These are phyloP conservation scores for Hephaestus fuliginosus DNA, from an alignment of 2,797 vertebrate species.

Conservation along the genomic window DNA sequence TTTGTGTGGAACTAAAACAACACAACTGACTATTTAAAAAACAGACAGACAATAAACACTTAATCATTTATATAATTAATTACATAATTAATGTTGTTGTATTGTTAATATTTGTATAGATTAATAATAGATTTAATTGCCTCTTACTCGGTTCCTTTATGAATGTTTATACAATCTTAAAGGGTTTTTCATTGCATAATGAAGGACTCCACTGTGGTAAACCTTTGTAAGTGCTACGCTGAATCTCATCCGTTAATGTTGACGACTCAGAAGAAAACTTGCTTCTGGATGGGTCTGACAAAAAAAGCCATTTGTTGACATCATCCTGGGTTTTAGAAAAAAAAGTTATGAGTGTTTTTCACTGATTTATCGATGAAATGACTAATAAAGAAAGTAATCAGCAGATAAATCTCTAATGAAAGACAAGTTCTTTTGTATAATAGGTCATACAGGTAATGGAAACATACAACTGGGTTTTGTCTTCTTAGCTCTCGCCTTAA, in stretches of 20 bases:
- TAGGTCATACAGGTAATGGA: background rate
- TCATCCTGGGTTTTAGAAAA: background rate
- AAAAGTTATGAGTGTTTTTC: background rate
- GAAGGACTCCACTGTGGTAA: background rate
- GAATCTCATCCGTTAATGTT: background rate
- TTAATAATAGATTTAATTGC: background rate
- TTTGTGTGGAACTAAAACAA: background rate
- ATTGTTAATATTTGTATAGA: conserved; percentile 10
- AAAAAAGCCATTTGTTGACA: background rate
- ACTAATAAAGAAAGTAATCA: background rate
- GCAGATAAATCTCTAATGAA: background rate
- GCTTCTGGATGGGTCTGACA: background rate
- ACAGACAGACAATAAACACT: background rate
- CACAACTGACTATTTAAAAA: background rate
- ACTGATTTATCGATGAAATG: background rate
- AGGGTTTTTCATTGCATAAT: background rate
- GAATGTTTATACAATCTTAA: background rate
- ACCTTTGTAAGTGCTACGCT: background rate
- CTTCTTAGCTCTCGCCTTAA: background rate
- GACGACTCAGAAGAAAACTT: background rate
- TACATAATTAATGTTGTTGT: background rate
- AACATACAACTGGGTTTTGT: background rate
- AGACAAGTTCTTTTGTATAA: background rate
- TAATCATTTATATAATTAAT: no score
- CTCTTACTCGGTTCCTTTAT: background rate